Evolutionary conservation across 2,113 vertebrate genomes (phyloP).

Genomic region (Catagonus wagneri): DNA sequence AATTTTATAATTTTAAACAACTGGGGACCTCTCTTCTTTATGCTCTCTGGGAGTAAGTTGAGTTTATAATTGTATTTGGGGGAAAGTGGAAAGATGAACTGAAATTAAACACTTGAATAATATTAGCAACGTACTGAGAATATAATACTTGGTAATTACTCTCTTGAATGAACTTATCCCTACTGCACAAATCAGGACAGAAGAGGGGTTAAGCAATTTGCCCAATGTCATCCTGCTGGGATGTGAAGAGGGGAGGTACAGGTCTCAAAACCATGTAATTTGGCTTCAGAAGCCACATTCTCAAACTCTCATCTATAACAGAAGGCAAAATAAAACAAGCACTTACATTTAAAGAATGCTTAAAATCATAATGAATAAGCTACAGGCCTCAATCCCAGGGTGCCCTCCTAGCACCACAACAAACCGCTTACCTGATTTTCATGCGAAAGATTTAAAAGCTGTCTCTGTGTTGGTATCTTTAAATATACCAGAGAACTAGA

Average conservation of each 20-base stretch:
- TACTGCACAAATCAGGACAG: neutral
- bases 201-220: neutral
- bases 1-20: constrained; percentile 36
- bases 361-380: constrained; percentile 4
- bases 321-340: constrained; percentile 2
- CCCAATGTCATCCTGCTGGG: neutral
- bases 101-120: constrained; percentile 18
- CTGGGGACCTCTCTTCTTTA: neutral
- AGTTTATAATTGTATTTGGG: neutral
- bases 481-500: neutral
- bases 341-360: constrained; percentile 33
- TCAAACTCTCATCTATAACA: neutral
- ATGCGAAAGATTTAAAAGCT: constrained; percentile 9
- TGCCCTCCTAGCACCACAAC: neutral
- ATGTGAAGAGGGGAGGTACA: neutral
- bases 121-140: neutral
- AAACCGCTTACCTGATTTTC: neutral
- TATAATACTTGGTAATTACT: neutral
- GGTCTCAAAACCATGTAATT: neutral
- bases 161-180: neutral
- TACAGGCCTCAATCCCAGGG: neutral
- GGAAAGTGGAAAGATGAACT: neutral
- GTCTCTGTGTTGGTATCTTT: neutral
- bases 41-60: neutral
- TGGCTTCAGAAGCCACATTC: neutral